Percentiles rank a stretch among this genome's conserved stretches.
Evolutionary conservation across 2,797 vertebrate species (phyloP).

Genomic region (Ceyx erithaca): DNA sequence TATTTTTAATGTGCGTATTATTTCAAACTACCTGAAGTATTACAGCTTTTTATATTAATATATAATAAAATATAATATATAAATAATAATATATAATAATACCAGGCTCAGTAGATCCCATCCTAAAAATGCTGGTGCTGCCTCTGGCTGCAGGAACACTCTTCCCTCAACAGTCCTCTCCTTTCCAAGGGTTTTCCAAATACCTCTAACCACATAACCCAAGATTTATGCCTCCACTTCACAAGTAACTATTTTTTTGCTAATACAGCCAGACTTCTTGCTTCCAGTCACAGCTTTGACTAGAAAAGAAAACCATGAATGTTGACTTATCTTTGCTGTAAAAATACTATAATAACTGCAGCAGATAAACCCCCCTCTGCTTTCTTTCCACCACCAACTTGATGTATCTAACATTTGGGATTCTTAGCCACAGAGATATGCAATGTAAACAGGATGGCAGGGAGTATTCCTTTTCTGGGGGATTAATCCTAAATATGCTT

Average conservation of each 20-base stretch:
- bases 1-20: too few relatives aligned
- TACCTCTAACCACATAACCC: slow-evolving; percentile 6
- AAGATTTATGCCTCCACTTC: neutral
- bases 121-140: neutral
- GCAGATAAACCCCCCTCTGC: neutral
- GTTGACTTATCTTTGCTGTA: neutral
- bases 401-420: neutral
- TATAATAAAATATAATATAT: too few relatives aligned
- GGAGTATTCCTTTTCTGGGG: slow-evolving; percentile 49
- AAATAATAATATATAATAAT: too few relatives aligned
- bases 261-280: neutral
- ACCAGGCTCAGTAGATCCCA: neutral
- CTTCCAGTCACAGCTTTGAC: neutral
- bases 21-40: neutral
- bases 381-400: neutral
- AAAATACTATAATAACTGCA: neutral
- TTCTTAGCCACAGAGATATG: neutral
- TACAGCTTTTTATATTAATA: neutral
- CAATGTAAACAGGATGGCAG: slow-evolving; percentile 21
- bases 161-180: neutral
- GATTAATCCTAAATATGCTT: slow-evolving; percentile 40
- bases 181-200: neutral
- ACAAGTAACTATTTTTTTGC: neutral
- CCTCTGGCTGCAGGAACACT: neutral
- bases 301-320: neutral